Conservation (phyloP, 1,140 invertebrate species). For the Hydropsyche tenuis region DNA sequence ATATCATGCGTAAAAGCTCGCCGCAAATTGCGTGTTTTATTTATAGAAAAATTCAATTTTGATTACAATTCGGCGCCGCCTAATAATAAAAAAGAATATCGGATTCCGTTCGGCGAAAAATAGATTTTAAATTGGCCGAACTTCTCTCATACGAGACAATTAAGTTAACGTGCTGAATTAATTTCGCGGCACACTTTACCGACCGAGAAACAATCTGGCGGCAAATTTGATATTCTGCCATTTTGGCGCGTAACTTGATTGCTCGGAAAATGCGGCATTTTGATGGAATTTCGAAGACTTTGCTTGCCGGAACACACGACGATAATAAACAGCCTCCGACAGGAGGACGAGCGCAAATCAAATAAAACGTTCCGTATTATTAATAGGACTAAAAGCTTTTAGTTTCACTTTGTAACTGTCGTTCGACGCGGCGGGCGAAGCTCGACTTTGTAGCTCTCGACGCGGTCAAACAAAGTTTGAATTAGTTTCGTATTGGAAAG, state of each 20-base stretch:
- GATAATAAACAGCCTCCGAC: constrained; percentile 1
- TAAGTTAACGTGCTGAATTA: too few relatives aligned
- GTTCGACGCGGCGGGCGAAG: not conserved
- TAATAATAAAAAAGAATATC: too few relatives aligned
- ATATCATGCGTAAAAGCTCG: too few relatives aligned
- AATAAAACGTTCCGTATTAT: not conserved
- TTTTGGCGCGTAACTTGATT: constrained; percentile 25
- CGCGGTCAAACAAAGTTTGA: too few relatives aligned
- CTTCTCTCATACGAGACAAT: too few relatives aligned
- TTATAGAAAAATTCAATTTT: too few relatives aligned
- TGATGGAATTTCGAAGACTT: constrained; percentile 13
- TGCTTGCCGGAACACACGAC: not conserved
- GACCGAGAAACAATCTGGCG: too few relatives aligned
- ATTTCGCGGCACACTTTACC: too few relatives aligned
- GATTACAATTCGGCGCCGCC: too few relatives aligned
- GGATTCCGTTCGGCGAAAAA: too few relatives aligned
- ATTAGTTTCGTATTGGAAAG: too few relatives aligned
- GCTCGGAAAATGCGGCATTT: constrained; percentile 20
- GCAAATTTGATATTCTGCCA: constrained; percentile 31
- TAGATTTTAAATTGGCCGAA: too few relatives aligned
- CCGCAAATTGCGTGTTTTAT: not conserved
- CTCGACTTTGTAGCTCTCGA: not conserved
- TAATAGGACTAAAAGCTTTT: constrained; percentile 21
- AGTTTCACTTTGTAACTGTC: not conserved
- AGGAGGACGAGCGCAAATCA: constrained; percentile 10